Evolutionary conservation across 2,797 vertebrate species (phyloP).

Genomic region (Ara ararauna): DNA sequence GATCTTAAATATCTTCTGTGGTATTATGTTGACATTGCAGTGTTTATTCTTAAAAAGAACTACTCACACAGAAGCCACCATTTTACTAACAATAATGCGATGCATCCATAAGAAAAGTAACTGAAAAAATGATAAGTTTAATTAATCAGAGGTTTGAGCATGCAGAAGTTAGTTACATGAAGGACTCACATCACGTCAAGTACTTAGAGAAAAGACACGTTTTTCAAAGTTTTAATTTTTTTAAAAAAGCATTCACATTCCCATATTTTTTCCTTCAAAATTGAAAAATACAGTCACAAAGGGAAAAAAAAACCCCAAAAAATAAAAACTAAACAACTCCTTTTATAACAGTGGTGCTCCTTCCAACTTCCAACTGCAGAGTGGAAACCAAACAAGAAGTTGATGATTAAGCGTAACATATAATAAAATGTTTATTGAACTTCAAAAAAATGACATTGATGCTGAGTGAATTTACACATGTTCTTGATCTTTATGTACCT

Average conservation of each 20-base stretch:
- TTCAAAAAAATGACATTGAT: neutral
- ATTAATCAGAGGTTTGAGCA: constrained; percentile 45
- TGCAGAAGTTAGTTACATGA: neutral
- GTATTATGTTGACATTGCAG: neutral
- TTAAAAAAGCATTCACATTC: constrained; percentile 2
- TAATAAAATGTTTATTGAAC: neutral
- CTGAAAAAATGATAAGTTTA: constrained; percentile 55
- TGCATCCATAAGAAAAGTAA: constrained; percentile 46
- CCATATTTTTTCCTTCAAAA: constrained; percentile 29
- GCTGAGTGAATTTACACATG: neutral
- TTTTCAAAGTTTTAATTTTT: neutral
- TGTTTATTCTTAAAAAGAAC: neutral
- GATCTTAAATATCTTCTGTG: constrained; percentile 46
- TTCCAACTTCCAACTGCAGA: neutral
- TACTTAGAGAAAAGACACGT: neutral
- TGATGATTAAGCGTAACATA: neutral
- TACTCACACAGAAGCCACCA: constrained; percentile 10
- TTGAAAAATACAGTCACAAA: neutral
- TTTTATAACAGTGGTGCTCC: neutral
- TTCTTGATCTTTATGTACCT: neutral
- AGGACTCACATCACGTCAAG: neutral
- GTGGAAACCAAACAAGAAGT: neutral
- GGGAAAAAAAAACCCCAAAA: neutral
- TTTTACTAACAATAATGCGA: constrained; percentile 50
- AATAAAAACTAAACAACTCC: neutral